These are phyloP conservation scores for Nematostella vectensis DNA, from an alignment of 92 coral and sea anemone genomes.

Conservation along the genomic window DNA sequence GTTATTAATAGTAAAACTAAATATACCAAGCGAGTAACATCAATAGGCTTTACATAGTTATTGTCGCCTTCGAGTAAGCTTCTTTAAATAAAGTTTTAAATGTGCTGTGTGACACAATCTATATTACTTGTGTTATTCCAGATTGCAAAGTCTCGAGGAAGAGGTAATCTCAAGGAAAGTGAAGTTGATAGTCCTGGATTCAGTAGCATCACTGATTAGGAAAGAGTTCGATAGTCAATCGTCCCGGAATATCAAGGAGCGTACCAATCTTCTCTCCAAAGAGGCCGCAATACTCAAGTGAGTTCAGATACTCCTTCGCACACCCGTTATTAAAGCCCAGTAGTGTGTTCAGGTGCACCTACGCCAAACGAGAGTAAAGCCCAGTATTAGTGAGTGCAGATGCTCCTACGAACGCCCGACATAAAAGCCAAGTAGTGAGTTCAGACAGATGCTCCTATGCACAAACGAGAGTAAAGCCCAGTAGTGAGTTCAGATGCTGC, in stretches of 20 bases:
- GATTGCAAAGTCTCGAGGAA: conserved; percentile 81
- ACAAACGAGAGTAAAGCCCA: too few species aligned
- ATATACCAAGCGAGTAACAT: not conserved
- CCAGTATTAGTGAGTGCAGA: too few species aligned
- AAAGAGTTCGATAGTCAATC: conserved; percentile 85
- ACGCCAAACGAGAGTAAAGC: too few species aligned
- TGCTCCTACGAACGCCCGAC: too few species aligned
- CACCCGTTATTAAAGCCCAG: too few species aligned
- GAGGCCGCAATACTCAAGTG: conserved; percentile 88
- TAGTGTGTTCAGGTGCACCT: too few species aligned
- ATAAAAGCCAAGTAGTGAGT: too few species aligned
- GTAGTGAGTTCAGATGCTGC: too few species aligned
- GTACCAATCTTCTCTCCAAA: conserved; percentile 74
- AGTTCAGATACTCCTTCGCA: conserved; percentile 11
- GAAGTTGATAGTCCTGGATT: conserved; percentile 69
- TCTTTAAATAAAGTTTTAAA: too few species aligned
- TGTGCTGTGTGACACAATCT: too few species aligned
- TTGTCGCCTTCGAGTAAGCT: not conserved
- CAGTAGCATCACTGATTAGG: conserved; percentile 83
- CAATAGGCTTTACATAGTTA: not conserved
- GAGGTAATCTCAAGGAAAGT: conserved; percentile 72
- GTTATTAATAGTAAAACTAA: too few species aligned
- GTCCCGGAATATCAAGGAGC: conserved; percentile 59
- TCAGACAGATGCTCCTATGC: too few species aligned
- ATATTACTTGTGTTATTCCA: conserved; percentile 12